Evolutionary conservation across 64 coral and sea anemone species (phyloP), one percentile per base, ranked within the genome.

Genomic region (Stichodactyla helianthus): DNA sequence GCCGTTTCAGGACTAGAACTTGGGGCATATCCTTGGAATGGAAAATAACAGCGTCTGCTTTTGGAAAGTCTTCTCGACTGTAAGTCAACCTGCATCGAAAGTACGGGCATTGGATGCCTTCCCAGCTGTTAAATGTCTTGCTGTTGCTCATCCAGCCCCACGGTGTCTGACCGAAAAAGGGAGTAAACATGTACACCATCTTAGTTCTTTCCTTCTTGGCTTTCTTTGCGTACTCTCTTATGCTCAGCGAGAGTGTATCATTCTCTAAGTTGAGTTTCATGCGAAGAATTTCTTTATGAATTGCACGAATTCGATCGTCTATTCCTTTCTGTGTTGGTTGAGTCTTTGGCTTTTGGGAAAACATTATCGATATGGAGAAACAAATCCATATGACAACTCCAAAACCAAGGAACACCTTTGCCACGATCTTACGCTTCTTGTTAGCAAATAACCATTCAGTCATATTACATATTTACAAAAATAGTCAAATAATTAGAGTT

Each of bases 1-100:
- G 85, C 31, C 57, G 79, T 55, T 26, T 77, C 51, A 93, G 59
- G 8, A 76, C 88, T 6, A 12, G 12, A 11, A 82, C 62, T 50
- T 65, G 18, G 25, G 88, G 92, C 87, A 93, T 89, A 56, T 93
- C 88, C 55, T 86, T 82, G 17, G 85, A 87, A 54, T 93, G 92
- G 71, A 93, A 93, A 56, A 93, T 2, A n/a, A 93, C 87, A 35
- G 50, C 92, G 56, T 93, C 83, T 55, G 87, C 74, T 79, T 27
- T 84, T 5, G 31, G 56, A 15, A 93, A 44, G 55, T 86, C 84
- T 52, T 50, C 54, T 67, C 64, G 85, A 62, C 87, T 89, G 59
- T 89, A 93, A 17, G 82, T 93, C 51, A 93, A 65, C 19, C 18
- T 23, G 11, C 92, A 93, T 59, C 86, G 87, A 60, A 53, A 86